Percentiles rank a stretch among this genome's conserved stretches.
These are phyloP conservation scores for Thysanoteuthis rhombus DNA, from an alignment of 2,888 invertebrate species.

Conservation along the genomic window DNA sequence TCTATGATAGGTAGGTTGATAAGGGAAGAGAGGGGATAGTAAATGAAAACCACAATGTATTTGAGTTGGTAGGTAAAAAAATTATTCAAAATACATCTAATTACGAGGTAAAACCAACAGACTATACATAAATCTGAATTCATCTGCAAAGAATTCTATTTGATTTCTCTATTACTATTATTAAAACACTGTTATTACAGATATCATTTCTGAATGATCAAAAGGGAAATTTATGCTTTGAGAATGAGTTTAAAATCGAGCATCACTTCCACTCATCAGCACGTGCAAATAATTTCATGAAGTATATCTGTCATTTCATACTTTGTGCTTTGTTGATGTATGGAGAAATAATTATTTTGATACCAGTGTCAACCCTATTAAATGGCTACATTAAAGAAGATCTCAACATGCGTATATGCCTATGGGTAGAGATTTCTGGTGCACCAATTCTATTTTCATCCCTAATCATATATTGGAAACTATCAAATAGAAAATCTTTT, in stretches of 20 bases:
- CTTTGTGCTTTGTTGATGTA: background rate
- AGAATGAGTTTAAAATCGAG: background rate
- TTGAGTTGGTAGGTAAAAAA: too few species aligned
- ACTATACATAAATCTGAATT: too few species aligned
- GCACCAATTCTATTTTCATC: background rate
- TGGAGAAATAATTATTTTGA: background rate
- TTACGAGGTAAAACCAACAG: too few species aligned
- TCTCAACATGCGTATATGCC: background rate
- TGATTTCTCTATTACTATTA: background rate
- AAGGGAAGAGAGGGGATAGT: too few species aligned
- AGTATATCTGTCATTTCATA: background rate
- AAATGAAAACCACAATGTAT: too few species aligned
- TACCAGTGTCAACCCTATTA: background rate
- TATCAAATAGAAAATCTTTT: background rate
- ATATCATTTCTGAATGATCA: background rate
- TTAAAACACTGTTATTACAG: background rate
- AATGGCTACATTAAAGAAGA: background rate
- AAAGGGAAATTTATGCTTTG: background rate
- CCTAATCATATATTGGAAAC: background rate
- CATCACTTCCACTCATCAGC: background rate
- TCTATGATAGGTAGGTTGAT: too few species aligned
- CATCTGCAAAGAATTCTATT: too few species aligned
- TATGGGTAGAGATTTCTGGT: background rate
- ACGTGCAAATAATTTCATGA: conserved; percentile 12
- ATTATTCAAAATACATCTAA: too few species aligned